phyloP scores from a whole-genome alignment of 1,140 invertebrate species.

The Lepidurus arcticus region DNA sequence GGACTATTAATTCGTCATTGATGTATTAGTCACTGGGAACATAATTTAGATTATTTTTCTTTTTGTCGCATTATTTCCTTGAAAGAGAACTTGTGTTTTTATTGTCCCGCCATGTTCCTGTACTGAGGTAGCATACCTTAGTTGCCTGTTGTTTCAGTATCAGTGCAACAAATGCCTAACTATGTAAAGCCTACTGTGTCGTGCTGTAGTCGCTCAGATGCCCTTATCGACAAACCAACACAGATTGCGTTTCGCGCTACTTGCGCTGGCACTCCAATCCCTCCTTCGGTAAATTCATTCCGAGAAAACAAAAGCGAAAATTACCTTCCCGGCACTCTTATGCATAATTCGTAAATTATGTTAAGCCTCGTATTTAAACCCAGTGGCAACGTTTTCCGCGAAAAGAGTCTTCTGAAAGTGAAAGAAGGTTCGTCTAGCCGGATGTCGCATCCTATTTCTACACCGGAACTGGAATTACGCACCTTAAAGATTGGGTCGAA shows the following conservation, averaged over 20 bases:
- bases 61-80: no score
- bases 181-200: background rate
- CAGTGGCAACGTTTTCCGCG: background rate
- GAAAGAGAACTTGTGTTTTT: no score
- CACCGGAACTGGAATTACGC: slow-evolving; percentile 3
- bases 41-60: no score
- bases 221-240: background rate
- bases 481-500: background rate
- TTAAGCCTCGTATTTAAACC: background rate
- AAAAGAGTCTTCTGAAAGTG: background rate
- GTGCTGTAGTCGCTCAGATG: background rate
- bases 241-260: background rate
- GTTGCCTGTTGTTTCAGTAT: background rate
- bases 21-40: no score
- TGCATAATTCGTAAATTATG: no score
- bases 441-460: background rate
- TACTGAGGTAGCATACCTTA: no score
- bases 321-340: background rate
- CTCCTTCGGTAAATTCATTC: background rate
- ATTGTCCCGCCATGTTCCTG: no score
- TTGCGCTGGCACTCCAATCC: background rate
- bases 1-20: no score
- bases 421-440: background rate
- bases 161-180: background rate
- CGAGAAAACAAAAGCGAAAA: background rate